phyloP scores from a whole-genome alignment of 2,888 invertebrate genomes.

The Melanchra persicariae region DNA sequence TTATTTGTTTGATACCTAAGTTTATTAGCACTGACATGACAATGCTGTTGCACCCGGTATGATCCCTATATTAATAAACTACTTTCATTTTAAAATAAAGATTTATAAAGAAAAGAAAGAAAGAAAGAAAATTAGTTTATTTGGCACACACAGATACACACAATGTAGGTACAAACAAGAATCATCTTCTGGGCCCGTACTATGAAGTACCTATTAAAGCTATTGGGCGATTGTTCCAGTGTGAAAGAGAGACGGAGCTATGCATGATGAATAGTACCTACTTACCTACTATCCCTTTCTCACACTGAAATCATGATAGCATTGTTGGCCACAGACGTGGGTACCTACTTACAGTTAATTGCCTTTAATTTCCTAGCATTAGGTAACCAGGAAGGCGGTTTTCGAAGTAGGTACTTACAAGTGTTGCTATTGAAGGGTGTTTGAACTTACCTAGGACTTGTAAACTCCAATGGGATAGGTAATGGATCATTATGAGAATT shows the following conservation, averaged over 20 bases:
- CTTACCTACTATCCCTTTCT: background rate
- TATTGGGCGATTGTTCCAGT: background rate
- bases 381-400: background rate
- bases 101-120: no score
- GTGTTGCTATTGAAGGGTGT: background rate
- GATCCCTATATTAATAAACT: constrained; percentile 15
- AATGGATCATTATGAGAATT: background rate
- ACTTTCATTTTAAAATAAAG: constrained; percentile 11
- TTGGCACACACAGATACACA: no score
- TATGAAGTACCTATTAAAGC: background rate
- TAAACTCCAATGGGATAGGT: background rate
- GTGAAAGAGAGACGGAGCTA: background rate
- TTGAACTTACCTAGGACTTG: background rate
- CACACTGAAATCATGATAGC: background rate
- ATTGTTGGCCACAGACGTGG: background rate
- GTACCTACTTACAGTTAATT: background rate
- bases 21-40: background rate
- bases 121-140: no score
- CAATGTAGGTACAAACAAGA: no score
- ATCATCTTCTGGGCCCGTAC: background rate
- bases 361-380: background rate
- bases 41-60: constrained; percentile 3
- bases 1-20: background rate
- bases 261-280: background rate
- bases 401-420: background rate